A percentile compares a stretch with the other conserved stretches of the same genome.
Conservation (phyloP, 1,140 invertebrate species). For the Drosophila hydei region DNA sequence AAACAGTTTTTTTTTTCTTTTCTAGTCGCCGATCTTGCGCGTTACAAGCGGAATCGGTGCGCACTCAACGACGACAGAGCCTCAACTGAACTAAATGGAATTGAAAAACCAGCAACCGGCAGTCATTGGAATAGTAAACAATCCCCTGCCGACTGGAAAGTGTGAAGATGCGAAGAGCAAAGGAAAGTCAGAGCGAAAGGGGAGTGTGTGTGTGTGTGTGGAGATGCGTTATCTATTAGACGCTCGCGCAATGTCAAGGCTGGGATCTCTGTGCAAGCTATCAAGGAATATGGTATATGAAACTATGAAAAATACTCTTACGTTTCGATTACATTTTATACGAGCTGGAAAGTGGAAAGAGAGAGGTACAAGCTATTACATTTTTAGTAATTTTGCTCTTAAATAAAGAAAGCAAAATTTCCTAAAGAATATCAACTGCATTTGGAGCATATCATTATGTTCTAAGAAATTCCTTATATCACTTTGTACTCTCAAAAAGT, state of each 20-base stretch:
- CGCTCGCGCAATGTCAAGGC: conserved; percentile 33
- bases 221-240: not conserved
- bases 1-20: not conserved
- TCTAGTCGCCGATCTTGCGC: conserved; percentile 38
- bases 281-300: not conserved
- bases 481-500: not conserved
- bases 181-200: not conserved
- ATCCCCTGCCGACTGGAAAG: conserved; percentile 9
- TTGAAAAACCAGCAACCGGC: conserved; percentile 4
- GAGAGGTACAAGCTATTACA: not conserved
- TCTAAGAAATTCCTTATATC: too few species aligned
- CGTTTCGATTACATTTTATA: not conserved
- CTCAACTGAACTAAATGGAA: conserved; percentile 43
- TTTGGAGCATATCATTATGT: too few species aligned
- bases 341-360: too few species aligned
- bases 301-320: not conserved
- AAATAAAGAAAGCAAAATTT: too few species aligned
- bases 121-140: conserved; percentile 25
- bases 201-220: not conserved
- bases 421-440: not conserved
- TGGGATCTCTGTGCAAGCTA: not conserved
- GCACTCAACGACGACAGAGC: conserved; percentile 40
- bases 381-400: not conserved
- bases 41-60: conserved; percentile 22
- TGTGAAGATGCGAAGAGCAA: not conserved